Conservation (phyloP, 2,888 invertebrate genomes). For the Drosophila ustulata region DNA sequence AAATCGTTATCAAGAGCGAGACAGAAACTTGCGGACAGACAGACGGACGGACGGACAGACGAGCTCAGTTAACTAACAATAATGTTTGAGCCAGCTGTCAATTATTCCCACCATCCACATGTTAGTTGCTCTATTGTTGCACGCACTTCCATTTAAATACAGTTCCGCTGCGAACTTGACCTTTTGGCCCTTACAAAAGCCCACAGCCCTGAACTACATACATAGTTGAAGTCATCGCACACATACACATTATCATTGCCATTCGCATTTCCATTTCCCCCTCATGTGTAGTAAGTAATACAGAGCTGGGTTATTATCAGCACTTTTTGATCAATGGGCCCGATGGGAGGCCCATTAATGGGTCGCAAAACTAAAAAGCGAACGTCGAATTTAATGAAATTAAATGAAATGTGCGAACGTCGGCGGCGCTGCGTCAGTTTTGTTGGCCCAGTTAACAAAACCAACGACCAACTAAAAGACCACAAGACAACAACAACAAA, state of each 20-base stretch:
- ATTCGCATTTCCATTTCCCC: neutral
- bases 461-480: neutral
- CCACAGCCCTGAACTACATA: conserved; percentile 16
- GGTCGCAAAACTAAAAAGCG: conserved; percentile 3
- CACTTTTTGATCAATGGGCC: conserved; percentile 38
- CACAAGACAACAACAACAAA: conserved; percentile 7
- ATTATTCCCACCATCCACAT: conserved; percentile 6
- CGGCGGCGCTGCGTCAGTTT: conserved; percentile 6
- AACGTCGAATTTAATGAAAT: conserved; percentile 21
- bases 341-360: conserved; percentile 38
- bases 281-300: neutral
- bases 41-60: neutral
- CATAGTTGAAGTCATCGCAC: conserved; percentile 4
- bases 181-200: neutral
- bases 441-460: conserved; percentile 26
- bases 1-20: neutral
- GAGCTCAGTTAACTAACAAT: neutral
- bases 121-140: neutral
- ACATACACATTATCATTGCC: conserved; percentile 1
- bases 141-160: conserved; percentile 10
- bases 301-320: conserved; percentile 39
- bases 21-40: too few species aligned
- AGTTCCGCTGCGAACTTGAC: conserved; percentile 10
- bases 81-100: neutral
- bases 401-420: conserved; percentile 47